Evolutionary conservation across 2,888 invertebrate species (phyloP).

Genomic region (Masnerella sp.): DNA sequence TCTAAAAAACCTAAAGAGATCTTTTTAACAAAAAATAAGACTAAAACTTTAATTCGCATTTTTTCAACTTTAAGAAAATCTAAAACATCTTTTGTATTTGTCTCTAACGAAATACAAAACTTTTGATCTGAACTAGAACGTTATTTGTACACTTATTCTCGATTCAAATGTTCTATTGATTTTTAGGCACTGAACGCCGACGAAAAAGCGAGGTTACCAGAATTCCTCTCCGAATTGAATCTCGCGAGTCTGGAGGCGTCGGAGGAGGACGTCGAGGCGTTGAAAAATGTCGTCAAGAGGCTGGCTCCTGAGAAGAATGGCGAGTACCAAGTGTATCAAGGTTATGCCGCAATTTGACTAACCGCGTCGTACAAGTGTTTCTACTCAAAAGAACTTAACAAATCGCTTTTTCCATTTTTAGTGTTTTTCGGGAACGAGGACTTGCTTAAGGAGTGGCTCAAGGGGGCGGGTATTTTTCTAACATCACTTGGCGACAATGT

Average conservation of each 20-base stretch:
- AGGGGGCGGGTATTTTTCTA: constrained; percentile 72
- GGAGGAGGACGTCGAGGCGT: constrained; percentile 71
- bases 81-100: not conserved
- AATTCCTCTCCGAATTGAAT: constrained; percentile 72
- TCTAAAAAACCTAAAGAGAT: too few species aligned
- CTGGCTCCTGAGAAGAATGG: constrained; percentile 76
- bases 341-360: constrained; percentile 64
- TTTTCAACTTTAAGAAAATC: too few species aligned
- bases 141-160: too few species aligned
- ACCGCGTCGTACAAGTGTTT: too few species aligned
- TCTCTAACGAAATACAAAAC: not conserved
- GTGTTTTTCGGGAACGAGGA: constrained; percentile 76
- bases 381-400: too few species aligned
- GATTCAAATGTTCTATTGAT: constrained; percentile 22
- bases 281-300: constrained; percentile 73
- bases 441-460: constrained; percentile 74
- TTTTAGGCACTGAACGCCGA: constrained; percentile 62
- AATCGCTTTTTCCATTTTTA: too few species aligned
- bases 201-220: constrained; percentile 68
- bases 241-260: constrained; percentile 71
- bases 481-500: constrained; percentile 4
- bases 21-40: too few species aligned
- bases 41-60: too few species aligned
- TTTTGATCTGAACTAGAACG: not conserved
- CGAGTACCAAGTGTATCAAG: constrained; percentile 76